A percentile compares a stretch with the other conserved stretches of the same genome.
phyloP scores from a whole-genome alignment of 2,797 vertebrate species.

The Clarias laeviceps region DNA sequence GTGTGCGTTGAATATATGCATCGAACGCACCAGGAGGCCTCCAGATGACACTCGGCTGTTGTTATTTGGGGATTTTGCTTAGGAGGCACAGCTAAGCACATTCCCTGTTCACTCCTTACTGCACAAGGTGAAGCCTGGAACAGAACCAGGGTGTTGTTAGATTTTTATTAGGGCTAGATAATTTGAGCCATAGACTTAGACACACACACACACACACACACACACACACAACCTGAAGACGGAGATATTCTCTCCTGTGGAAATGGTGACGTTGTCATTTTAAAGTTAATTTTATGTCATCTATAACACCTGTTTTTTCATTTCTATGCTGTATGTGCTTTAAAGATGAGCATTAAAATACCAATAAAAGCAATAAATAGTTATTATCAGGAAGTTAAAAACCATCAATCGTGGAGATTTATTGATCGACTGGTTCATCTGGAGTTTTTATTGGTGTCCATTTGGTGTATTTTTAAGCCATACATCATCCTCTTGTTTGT shows the following conservation, averaged over 20 bases:
- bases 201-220: constrained; percentile 43
- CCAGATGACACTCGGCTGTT: constrained; percentile 59
- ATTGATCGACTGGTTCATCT: background rate
- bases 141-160: constrained; percentile 77
- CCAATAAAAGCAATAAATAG: no score
- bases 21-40: constrained; percentile 51
- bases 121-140: constrained; percentile 72
- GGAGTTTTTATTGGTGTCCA: background rate
- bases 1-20: constrained; percentile 28
- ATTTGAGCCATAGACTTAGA: constrained; percentile 70
- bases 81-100: constrained; percentile 77
- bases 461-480: background rate
- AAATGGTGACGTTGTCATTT: background rate
- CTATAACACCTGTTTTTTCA: background rate
- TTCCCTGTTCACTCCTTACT: constrained; percentile 49
- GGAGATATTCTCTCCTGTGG: background rate
- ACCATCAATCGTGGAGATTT: background rate
- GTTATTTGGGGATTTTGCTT: constrained; percentile 74
- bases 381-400: background rate
- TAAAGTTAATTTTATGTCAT: background rate
- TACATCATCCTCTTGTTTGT: no score
- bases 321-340: background rate
- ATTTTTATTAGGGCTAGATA: constrained; percentile 76
- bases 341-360: background rate
- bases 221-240: constrained; percentile 4